Evolutionary conservation across 2,113 vertebrate genomes (phyloP).

Genomic region (Esox niger): DNA sequence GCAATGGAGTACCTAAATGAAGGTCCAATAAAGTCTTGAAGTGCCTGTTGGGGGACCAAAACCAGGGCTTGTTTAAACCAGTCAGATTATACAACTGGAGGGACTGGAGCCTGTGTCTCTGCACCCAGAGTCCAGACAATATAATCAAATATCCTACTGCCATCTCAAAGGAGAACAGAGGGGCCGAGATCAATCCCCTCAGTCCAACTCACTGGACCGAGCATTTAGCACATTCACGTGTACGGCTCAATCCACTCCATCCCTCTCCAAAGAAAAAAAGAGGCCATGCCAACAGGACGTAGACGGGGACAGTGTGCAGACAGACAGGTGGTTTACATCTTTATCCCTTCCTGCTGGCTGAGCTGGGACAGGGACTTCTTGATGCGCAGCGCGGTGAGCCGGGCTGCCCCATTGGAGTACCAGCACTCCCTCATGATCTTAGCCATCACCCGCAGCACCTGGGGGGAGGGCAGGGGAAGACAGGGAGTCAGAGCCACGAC

Average conservation of each 20-base stretch:
- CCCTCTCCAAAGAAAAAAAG: neutral
- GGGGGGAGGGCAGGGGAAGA: neutral
- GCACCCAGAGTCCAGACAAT: no score
- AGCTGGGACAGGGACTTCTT: slow-evolving; percentile 98
- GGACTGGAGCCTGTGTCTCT: no score
- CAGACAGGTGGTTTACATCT: slow-evolving; percentile 80
- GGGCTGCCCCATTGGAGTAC: slow-evolving; percentile 94
- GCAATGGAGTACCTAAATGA: no score
- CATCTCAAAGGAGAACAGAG: neutral
- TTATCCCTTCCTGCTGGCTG: slow-evolving; percentile 98
- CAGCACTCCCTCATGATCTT: slow-evolving; percentile 99
- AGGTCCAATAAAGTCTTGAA: no score
- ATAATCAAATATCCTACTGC: no score
- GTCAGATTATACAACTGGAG: no score
- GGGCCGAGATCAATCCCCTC: neutral
- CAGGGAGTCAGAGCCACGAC: neutral
- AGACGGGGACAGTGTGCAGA: neutral
- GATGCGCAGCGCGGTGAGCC: slow-evolving; percentile 93
- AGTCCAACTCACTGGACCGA: neutral
- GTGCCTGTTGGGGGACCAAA: no score
- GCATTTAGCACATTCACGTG: neutral
- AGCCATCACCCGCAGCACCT: slow-evolving; percentile 85
- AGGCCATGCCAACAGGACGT: neutral
- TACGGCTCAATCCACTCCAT: neutral
- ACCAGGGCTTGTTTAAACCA: no score